These are phyloP conservation scores for Zenarchopterus dispar DNA, from an alignment of 2,797 vertebrate genomes.

Conservation along the genomic window DNA sequence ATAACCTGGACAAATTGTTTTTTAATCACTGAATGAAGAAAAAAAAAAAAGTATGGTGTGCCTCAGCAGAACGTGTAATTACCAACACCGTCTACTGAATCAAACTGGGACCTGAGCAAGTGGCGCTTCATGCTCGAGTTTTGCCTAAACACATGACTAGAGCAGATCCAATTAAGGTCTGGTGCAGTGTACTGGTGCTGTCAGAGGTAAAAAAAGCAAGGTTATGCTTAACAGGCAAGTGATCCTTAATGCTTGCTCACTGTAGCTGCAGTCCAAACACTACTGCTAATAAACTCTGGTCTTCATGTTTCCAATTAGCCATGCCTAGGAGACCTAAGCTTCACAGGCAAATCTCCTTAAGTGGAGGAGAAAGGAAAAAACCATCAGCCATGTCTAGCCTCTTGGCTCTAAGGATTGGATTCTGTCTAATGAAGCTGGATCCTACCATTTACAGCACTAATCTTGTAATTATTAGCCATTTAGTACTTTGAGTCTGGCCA, in stretches of 20 bases:
- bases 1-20: background rate
- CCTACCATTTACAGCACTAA: conserved; percentile 39
- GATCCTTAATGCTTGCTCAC: conserved; percentile 49
- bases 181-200: conserved; percentile 10
- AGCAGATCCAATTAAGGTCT: conserved; percentile 48
- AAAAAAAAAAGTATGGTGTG: background rate
- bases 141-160: conserved; percentile 21
- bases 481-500: conserved; percentile 8
- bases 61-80: conserved; percentile 13
- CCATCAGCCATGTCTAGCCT: conserved; percentile 38
- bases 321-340: conserved; percentile 48
- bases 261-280: conserved; percentile 34
- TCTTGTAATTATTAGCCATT: conserved; percentile 44
- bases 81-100: conserved; percentile 29
- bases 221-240: conserved; percentile 41
- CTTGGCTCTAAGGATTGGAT: conserved; percentile 37
- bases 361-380: conserved; percentile 15
- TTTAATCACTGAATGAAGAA: background rate
- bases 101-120: conserved; percentile 4
- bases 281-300: conserved; percentile 55
- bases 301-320: conserved; percentile 60
- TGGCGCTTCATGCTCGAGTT: conserved; percentile 3
- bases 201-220: conserved; percentile 21
- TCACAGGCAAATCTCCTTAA: conserved; percentile 51
- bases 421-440: conserved; percentile 36